Evolutionary conservation across 2,113 vertebrate genomes (phyloP).

Genomic region (Megalops atlanticus): DNA sequence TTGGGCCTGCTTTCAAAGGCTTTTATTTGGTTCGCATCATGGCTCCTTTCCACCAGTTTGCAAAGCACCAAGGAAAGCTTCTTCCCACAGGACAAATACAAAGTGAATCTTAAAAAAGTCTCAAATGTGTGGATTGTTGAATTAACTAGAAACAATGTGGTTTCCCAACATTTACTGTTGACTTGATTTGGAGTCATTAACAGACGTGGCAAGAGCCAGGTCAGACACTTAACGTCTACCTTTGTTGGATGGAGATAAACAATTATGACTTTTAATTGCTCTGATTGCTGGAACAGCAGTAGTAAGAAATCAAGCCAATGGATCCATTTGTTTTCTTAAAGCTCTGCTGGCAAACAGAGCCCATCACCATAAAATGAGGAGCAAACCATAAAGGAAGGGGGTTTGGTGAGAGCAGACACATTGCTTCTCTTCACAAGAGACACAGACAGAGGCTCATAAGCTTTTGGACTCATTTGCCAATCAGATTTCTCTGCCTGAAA

Average conservation of each 20-base stretch:
- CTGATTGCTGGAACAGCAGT: neutral
- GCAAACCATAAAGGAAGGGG: slow-evolving; percentile 26
- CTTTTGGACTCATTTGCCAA: no score
- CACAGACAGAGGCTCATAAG: no score
- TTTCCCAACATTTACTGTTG: neutral
- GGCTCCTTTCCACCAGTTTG: no score
- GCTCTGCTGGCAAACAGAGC: slow-evolving; percentile 2
- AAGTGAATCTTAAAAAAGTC: neutral
- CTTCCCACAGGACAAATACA: neutral
- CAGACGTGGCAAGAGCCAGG: neutral
- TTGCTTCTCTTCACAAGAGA: no score
- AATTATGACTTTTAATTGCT: neutral
- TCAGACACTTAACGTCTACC: neutral
- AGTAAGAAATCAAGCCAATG: no score
- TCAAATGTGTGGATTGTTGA: neutral
- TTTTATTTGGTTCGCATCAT: no score
- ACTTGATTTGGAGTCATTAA: neutral
- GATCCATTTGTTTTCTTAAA: no score
- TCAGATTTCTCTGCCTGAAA: no score
- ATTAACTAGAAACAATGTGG: neutral
- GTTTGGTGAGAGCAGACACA: no score
- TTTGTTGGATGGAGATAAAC: neutral
- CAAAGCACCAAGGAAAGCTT: neutral
- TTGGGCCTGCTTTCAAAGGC: no score
- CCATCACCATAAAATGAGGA: slow-evolving; percentile 37